Conservation (phyloP, 2,797 vertebrate species). For the Megaceryle alcyon region DNA sequence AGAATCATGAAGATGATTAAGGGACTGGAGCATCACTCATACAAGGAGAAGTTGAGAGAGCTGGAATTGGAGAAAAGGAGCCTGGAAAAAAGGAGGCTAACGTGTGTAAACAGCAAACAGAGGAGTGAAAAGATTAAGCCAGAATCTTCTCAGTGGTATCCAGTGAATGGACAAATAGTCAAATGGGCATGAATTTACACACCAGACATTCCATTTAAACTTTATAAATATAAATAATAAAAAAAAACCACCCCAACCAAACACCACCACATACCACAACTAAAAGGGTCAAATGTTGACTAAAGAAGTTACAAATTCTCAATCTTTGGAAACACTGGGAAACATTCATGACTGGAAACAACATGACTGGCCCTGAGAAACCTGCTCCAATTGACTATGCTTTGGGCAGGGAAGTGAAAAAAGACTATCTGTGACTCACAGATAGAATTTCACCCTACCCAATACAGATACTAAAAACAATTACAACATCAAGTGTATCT, state of each 20-base stretch:
- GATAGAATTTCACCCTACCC: not conserved
- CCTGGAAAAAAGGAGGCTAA: not conserved
- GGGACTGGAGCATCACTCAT: not conserved
- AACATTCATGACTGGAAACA: not conserved
- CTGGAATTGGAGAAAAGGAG: not conserved
- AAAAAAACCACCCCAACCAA: no score
- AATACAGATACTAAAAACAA: not conserved
- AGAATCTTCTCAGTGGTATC: not conserved
- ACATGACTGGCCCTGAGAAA: not conserved
- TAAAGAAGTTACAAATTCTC: not conserved
- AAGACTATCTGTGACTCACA: accelerated
- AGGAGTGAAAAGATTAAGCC: not conserved
- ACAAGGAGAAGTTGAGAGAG: not conserved
- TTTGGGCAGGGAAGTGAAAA: not conserved
- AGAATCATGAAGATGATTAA: not conserved
- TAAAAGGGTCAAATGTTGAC: not conserved
- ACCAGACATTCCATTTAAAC: not conserved
- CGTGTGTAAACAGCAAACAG: not conserved
- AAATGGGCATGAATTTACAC: not conserved
- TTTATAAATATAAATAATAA: not conserved
- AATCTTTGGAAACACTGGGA: not conserved
- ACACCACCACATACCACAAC: no score
- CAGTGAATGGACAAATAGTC: not conserved
- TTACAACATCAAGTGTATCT: not conserved
- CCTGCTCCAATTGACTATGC: not conserved